phyloP scores from a whole-genome alignment of 2,113 vertebrate genomes.

The Pseudorasbora parva region DNA sequence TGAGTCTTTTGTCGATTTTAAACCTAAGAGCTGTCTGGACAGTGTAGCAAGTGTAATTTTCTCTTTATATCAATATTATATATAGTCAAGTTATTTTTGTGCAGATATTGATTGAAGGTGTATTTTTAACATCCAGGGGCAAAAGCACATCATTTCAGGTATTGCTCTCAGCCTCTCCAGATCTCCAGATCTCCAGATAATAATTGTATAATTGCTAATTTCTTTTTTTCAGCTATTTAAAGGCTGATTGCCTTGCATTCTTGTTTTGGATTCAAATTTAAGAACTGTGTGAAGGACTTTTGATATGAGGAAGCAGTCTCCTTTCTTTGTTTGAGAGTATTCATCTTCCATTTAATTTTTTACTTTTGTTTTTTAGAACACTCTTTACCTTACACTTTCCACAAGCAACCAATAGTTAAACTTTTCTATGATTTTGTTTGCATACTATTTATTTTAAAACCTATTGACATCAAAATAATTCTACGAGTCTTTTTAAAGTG shows the following conservation, averaged over 20 bases:
- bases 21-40: not conserved
- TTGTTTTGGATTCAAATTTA: not conserved
- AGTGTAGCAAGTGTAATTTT: not conserved
- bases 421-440: not conserved
- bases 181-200: not conserved
- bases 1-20: not conserved
- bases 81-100: not conserved
- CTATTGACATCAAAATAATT: not conserved
- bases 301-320: not conserved
- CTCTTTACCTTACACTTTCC: not conserved
- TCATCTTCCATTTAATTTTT: not conserved
- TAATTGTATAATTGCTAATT: not conserved
- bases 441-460: not conserved
- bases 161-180: not conserved
- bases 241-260: not conserved
- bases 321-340: too few relatives aligned
- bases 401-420: not conserved
- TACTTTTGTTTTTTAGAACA: not conserved
- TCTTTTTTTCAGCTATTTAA: not conserved
- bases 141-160: not conserved
- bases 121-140: not conserved
- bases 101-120: not conserved
- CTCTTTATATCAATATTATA: not conserved
- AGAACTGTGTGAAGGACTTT: not conserved
- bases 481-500: not conserved